Base-by-base conservation (phyloP, 2,113 vertebrate genomes). In the Todiramphus saurophagus region DNA sequence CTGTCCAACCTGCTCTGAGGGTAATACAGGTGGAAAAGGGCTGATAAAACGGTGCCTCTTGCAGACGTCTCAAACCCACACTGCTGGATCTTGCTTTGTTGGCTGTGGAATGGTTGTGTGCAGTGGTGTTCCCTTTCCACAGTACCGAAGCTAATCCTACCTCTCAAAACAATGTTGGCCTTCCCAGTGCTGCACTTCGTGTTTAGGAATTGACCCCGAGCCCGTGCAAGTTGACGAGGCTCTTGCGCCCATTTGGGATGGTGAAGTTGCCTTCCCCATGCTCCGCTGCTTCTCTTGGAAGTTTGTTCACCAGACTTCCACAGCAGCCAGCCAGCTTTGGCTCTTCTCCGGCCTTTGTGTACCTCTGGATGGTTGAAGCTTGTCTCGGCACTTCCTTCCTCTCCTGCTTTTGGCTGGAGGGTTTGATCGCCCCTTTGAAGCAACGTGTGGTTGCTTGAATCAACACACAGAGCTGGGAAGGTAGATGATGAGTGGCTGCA, bases 401-500 rank as follows among this genome's bases (percentile, higher is more conserved):
- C 53, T 48, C 51, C 35, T n/a, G 21, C 58, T 41, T 66, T 83
- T 72, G 62, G 39, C 78, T 67, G 8, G 4, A 33, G 67, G 55
- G 16, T 53, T 73, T 37, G 64, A 12, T 89, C 1, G 3, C 21
- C 20, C 28, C 62, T 91, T 37, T 62, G 83, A 41, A 82, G 48
- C 60, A 7, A 16, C 0, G 0, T 21, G 2, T 3, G 25, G 37
- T 17, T 31, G 60, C 3, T 86, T 58, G 73, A 20, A 25, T 46
- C 2, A 2, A 35, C 25, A 10, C 19, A 7, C 1, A 1, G 27
- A 43, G 9, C 23, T 20, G 62, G 60, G 74, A 81, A 30, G 43
- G 44, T 8, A 1, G 50, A 6, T 35, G 48, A 18, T 33, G 50
- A 25, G 33, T 4, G n/a, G 60, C 83, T 2, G 1, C 8, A 15